Base-by-base conservation (phyloP, 2,797 vertebrate genomes). In the Aythya fuligula region DNA sequence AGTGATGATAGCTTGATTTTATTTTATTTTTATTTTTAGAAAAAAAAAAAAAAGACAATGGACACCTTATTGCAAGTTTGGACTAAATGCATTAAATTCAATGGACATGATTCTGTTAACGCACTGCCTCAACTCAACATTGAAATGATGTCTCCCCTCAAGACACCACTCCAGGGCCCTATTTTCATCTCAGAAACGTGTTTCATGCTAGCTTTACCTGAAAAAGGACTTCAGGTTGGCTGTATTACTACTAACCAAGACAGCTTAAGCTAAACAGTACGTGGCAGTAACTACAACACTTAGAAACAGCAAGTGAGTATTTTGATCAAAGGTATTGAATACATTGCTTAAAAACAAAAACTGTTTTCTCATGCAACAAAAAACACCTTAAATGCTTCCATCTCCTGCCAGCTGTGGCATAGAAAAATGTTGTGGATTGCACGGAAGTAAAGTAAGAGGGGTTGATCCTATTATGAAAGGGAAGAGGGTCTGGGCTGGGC, bases 71-170 rank as follows among this genome's bases (percentile, higher is more conserved):
- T 25, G 7, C 1, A 2, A 69, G 8, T 66, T 73, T 45, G 34
- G 43, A 84, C 2, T 49, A 86, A 90, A 75, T 1, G 4, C 17
- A 11, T 60, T 66, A 27, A 36, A 64, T 61, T 21, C 28, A 32
- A 25, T 4, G 8, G 39, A 25, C 49, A 49, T 54, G 0, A 53
- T 32, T 69, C 54, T 57, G 24, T 41, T 77, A 22, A 39, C 9
- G 9, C 3, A 1, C 24, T 38, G 41, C 27, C 20, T 13, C 34
- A 18, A 6, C 4, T 30, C 56, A 34, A 12, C 24, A 14, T 1
- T 17, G 41, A 87, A 54, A 61, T 24, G 3, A 38, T 18, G 22
- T 12, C n/a, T 8, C 47, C n/a, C 16, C 43, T 64, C 39, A 54
- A 18, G 5, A 87, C 49, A 62, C 5, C 27, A 20, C n/a, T 20